Evolutionary conservation across 2,888 invertebrate genomes (phyloP).

Genomic region (Parelbella ahira): DNA sequence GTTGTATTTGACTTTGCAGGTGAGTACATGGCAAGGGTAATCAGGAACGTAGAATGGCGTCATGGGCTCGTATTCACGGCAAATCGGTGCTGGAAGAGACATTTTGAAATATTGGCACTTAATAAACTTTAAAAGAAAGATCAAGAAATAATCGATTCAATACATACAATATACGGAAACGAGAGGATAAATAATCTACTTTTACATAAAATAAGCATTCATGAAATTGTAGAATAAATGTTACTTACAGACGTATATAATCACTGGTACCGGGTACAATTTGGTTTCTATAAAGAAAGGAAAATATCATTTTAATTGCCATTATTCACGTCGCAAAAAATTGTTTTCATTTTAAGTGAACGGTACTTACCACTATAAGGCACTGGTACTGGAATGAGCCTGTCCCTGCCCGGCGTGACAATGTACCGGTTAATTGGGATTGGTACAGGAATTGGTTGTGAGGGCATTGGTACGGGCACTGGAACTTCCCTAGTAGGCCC

Average conservation of each 20-base stretch:
- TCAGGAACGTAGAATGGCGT: constrained; percentile 48
- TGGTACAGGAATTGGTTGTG: constrained; percentile 46
- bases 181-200: no score
- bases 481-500: constrained; percentile 45
- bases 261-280: constrained; percentile 47
- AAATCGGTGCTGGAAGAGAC: constrained; percentile 47
- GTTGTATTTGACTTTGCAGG: constrained; percentile 60
- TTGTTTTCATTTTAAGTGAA: no score
- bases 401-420: constrained; percentile 46
- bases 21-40: constrained; percentile 43
- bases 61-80: constrained; percentile 43
- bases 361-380: constrained; percentile 45
- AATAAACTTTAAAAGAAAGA: no score
- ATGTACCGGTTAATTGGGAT: constrained; percentile 47
- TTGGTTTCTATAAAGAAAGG: constrained; percentile 44
- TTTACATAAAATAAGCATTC: no score
- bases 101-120: no score
- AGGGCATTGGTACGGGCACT: constrained; percentile 48
- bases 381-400: constrained; percentile 48
- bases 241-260: constrained; percentile 58
- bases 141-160: no score
- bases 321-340: not conserved
- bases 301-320: not conserved
- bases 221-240: no score
- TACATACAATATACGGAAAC: no score